Base-by-base conservation (phyloP, 2,888 invertebrate species). In the Aphelenchoides bicaudatus region DNA sequence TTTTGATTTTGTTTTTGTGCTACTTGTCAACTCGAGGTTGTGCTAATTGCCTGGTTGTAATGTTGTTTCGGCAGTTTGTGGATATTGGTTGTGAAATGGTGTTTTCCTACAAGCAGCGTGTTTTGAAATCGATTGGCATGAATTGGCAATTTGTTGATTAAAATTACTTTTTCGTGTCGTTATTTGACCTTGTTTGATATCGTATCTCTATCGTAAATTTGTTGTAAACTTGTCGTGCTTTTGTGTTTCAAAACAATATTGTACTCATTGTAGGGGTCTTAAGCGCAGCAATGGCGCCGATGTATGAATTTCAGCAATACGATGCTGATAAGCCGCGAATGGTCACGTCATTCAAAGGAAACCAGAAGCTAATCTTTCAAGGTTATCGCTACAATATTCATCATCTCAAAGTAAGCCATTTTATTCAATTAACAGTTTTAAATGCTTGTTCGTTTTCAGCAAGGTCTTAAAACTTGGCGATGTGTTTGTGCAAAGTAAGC, bases 401-500 rank as follows among this genome's bases (percentile, higher is more conserved):
- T 64, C 75, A 75, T 39, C 66, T 66, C 23, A 66, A 65, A 59
- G 68, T 67, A n/a, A 19, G 51, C 34, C n/a, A n/a, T 29, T 1
- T 19, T 6, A 50, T 4, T 48, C 28, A 16, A 37, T n/a, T 4
- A 23, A 3, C 48, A 3, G 27, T 8, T 13, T 54, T 56, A 19
- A 19, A 23, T n/a, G 13, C 30, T 34, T 54, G 25, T 51, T 60
- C 47, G 43, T 27, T 66, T 58, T 67, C 57, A 71, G n/a, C n/a
- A n/a, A n/a, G n/a, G n/a, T 46, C 68, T 72, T 62, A 69, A 71
- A 58, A 77, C 76, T 10, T 76, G 76, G 76, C 68, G 76, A 8
- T 76, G 76, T 56, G 76, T 77, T 2, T 75, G 76, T 56, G 76
- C 76, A 34, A 76, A 76, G n/a, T n/a, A n/a, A n/a, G n/a, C n/a